A percentile compares a stretch with the other conserved stretches of the same genome.
Conservation (phyloP, 2,797 vertebrate genomes). For the Apogon hyalosoma region DNA sequence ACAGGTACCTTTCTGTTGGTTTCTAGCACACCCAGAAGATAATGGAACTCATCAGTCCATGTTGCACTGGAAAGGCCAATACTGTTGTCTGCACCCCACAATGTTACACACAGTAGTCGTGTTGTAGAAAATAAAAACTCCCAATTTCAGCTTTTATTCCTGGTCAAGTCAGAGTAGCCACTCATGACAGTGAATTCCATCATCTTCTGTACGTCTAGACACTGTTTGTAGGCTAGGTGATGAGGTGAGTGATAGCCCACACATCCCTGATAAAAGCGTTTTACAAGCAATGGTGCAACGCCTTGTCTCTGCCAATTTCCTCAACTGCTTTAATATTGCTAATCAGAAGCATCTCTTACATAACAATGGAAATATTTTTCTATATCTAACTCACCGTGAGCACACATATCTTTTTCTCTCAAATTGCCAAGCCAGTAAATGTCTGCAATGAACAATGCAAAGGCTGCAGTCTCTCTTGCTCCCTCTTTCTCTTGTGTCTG, state of each 20-base stretch:
- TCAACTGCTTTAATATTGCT: conserved; percentile 72
- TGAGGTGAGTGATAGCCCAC: conserved; percentile 70
- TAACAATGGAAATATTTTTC: conserved; percentile 47
- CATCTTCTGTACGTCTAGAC: conserved; percentile 96
- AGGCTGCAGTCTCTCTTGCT: conserved; percentile 69
- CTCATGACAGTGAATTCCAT: conserved; percentile 90
- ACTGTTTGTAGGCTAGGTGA: conserved; percentile 87
- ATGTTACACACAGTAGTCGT: conserved; percentile 11
- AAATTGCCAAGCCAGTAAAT: conserved; percentile 75
- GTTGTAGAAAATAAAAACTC: conserved; percentile 1
- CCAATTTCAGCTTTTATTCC: conserved; percentile 13
- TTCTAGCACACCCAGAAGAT: conserved; percentile 96
- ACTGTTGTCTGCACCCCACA: conserved; percentile 31
- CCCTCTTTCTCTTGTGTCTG: conserved; percentile 45
- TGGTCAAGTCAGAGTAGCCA: conserved; percentile 34
- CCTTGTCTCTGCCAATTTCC: conserved; percentile 61
- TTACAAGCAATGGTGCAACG: conserved; percentile 56
- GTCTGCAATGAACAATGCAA: conserved; percentile 88
- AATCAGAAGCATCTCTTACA: conserved; percentile 58
- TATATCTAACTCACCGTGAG: conserved; percentile 64
- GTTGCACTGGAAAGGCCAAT: conserved; percentile 65
- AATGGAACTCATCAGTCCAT: conserved; percentile 89
- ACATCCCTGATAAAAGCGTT: conserved; percentile 49
- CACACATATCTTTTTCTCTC: conserved; percentile 51
- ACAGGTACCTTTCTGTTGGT: conserved; percentile 99